These are phyloP conservation scores for Hesperophylax magnus DNA, from an alignment of 1,140 invertebrate genomes.

Conservation along the genomic window DNA sequence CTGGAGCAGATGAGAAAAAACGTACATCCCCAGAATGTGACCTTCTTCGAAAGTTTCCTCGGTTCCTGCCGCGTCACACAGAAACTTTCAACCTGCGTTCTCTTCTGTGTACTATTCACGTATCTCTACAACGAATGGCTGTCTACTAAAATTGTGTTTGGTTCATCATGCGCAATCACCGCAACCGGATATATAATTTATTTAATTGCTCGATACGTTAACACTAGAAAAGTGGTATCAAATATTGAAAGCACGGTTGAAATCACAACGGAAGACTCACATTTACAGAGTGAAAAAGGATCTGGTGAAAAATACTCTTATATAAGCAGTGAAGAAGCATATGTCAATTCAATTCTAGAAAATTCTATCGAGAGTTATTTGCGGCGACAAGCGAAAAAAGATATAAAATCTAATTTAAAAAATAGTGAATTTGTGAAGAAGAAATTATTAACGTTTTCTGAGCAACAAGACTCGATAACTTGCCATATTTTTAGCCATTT, in stretches of 20 bases:
- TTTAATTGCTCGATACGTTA: conserved; percentile 56
- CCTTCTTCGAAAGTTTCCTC: conserved; percentile 77
- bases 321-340: conserved; percentile 16
- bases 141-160: conserved; percentile 75
- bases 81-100: conserved; percentile 81
- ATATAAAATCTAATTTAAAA: neutral
- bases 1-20: conserved; percentile 90
- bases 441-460: neutral
- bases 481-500: conserved; percentile 70
- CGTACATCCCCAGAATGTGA: conserved; percentile 81
- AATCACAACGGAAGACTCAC: neutral
- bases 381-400: conserved; percentile 22
- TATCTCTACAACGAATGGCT: conserved; percentile 80
- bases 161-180: conserved; percentile 70
- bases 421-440: neutral
- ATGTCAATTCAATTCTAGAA: conserved; percentile 40
- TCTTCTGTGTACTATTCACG: conserved; percentile 83
- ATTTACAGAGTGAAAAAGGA: neutral
- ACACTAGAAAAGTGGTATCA: neutral
- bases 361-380: conserved; percentile 29
- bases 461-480: conserved; percentile 49
- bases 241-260: neutral
- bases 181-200: conserved; percentile 67
- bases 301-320: conserved; percentile 18
- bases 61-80: conserved; percentile 82